Evolutionary conservation across 2,888 invertebrate species (phyloP), one percentile per base, ranked within the genome.

Genomic region (Herminia tarsipennalis): DNA sequence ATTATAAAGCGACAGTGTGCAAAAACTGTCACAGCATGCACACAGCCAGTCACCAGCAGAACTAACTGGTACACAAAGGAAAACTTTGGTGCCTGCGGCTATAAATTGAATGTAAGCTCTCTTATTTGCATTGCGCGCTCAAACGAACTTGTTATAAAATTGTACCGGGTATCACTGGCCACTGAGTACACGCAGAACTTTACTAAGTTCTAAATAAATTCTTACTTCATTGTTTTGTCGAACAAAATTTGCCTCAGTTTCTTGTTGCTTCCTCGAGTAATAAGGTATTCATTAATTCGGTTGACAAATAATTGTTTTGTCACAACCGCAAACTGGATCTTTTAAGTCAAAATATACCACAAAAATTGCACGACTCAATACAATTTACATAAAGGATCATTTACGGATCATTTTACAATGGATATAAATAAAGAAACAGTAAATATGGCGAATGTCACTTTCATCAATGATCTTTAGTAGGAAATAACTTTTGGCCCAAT

Each of bases 91-190:
- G 58, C 50, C 60, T 65, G 70, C 47, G 69, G 73, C 61, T 65
- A 66, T 75, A 76, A 80, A 82, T 83, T 82, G 76, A 82, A 78
- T 80, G 78, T 75, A 73, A 78, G 72, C 75, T 73, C 69, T 63
- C 64, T 73, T 75, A 81, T 81, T 81, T 81, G 74, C 77, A 75
- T 78, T 72, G 70, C 68, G 52, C 33, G 39, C 52, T 63, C 54
- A 65, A 64, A 63, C 56, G 47, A 51, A 64, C 58, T 66, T 63
- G 57, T 64, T 64, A 55, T 60, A 63, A 66, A 65, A 65, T 63
- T 70, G 55, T 46, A 28, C 49, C 18, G 37, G 50, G 52, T 52
- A 66, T 49, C 40, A 48, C 47, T 12, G 13, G 50, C 42, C 56
- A 46, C 47, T 34, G 28, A 32, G 14, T 16, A 28, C 16, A 16